phyloP scores from a whole-genome alignment of 2,113 vertebrate genomes.

The Lepus europaeus region DNA sequence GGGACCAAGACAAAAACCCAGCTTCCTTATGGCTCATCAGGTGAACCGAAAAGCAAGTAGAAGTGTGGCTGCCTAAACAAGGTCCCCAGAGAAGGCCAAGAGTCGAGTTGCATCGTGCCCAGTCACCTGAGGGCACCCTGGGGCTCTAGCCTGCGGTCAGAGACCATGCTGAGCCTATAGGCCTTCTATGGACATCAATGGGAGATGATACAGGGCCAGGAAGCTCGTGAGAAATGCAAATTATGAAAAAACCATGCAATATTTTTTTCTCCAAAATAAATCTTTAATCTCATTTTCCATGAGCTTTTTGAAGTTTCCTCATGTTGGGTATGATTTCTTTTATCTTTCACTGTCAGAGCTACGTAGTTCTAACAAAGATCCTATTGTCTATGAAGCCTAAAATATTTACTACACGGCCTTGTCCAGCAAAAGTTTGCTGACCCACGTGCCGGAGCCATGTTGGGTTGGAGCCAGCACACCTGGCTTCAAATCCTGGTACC shows the following conservation, averaged over 20 bases:
- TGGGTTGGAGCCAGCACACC: neutral
- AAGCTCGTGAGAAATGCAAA: too few species aligned
- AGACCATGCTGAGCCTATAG: rapidly evolving
- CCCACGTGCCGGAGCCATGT: rapidly evolving
- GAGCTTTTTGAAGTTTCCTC: too few species aligned
- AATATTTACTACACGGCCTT: neutral
- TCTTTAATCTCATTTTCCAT: too few species aligned
- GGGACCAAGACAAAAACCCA: neutral
- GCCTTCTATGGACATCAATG: neutral
- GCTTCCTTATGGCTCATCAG: rapidly evolving
- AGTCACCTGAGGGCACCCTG: rapidly evolving
- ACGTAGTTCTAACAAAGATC: neutral
- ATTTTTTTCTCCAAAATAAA: too few species aligned
- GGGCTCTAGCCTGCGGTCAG: neutral
- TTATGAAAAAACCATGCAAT: too few species aligned
- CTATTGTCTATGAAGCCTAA: neutral
- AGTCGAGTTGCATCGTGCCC: too few species aligned
- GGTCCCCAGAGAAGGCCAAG: neutral
- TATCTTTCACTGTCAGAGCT: neutral
- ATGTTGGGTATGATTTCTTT: neutral
- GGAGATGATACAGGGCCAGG: neutral
- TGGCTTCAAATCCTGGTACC: neutral
- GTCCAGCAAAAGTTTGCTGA: neutral
- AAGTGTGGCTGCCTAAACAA: neutral
- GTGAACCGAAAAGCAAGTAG: neutral